Evolutionary conservation across 2,797 vertebrate genomes (phyloP), one percentile per base, ranked within the genome.

Genomic region (Cephalopachus bancanus): DNA sequence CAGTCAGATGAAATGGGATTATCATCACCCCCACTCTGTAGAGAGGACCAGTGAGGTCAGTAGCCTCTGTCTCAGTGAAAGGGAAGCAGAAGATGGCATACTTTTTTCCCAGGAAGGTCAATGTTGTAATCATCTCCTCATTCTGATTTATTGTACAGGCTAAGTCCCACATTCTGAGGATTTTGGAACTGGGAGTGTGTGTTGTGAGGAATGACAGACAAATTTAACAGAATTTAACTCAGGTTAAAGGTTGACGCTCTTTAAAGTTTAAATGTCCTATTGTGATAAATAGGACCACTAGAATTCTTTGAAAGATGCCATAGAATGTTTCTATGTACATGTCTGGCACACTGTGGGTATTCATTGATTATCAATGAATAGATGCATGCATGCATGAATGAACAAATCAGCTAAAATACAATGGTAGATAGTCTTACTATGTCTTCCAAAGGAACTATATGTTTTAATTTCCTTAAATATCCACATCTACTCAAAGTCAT

Each of bases 401-500:
- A 83, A 53, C 0, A 55, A 30, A 85, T 67, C 51, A 89, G 19
- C 3, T 67, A 75, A 90, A 91, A 88, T 33, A 72, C 37, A 96
- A 59, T 33, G 30, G 14, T 9, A 65, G 28, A 22, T 53, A 3
- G 1, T 44, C 17, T 64, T 69, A 44, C n/a, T 91, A 28, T 78
- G n/a, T 67, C 74, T 72, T 49, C 71, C 62, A 53, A 20, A 64
- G 65, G 37, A 33, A 26, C 6, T 78, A 4, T 33, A 15, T 14
- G 33, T 81, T 93, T 96, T 93, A 72, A 93, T 3, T 88, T 6
- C 24, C 44, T 67, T 83, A 37, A 86, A 79, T 69, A 71, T n/a
- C 8, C 33, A 74, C 53, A 84, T 59, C 44, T 64, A 62, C 20
- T 65, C 44, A 67, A 91, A 3, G 55, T 53, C 33, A 64, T 80